Conservation (phyloP, 2,797 vertebrate genomes). For the Amphiprion clarkii region DNA sequence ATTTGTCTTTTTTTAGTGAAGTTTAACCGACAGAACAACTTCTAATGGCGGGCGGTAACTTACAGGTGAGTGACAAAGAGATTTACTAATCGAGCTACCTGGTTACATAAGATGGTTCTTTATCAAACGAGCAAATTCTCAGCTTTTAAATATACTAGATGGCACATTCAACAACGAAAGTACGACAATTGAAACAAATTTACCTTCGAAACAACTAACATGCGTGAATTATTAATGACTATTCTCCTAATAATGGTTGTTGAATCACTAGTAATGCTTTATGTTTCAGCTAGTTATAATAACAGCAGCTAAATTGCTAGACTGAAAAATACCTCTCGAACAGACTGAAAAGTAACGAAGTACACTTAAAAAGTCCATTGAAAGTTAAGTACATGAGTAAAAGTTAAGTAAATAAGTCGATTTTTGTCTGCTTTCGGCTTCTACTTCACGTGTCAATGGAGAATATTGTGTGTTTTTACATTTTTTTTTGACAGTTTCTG, state of each 20-base stretch:
- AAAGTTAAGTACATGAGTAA: no score
- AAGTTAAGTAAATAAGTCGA: no score
- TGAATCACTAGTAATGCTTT: background rate
- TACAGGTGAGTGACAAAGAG: slow-evolving; percentile 75
- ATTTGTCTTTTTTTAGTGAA: no score
- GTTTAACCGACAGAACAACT: background rate
- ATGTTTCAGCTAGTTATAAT: background rate
- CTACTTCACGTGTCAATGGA: background rate
- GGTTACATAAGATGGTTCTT: slow-evolving; percentile 23
- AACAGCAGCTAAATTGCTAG: background rate
- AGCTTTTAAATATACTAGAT: background rate
- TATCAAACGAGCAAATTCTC: background rate
- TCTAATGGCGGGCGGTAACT: slow-evolving; percentile 69
- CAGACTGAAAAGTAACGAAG: no score
- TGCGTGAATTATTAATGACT: fast-evolving
- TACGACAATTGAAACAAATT: background rate
- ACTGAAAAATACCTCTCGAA: no score
- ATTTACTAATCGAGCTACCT: background rate
- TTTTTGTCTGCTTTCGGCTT: no score
- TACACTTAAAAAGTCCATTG: no score
- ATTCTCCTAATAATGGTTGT: background rate
- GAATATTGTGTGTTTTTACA: background rate
- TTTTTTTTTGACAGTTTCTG: background rate
- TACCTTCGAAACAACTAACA: background rate
- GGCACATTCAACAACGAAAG: background rate